Evolutionary conservation across 1,140 invertebrate species (phyloP).

Genomic region (Vanessa atalanta): DNA sequence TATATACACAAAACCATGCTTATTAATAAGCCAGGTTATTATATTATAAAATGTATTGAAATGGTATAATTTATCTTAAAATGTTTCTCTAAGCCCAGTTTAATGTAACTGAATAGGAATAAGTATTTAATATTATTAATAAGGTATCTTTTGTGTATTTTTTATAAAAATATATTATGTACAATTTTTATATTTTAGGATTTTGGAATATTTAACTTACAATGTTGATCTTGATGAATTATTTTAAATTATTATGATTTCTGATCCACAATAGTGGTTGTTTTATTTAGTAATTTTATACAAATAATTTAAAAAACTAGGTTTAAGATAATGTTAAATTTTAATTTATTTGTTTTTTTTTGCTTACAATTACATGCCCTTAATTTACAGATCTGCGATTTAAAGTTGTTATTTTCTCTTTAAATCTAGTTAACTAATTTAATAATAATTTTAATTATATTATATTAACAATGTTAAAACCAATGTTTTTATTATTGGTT

Average conservation of each 20-base stretch:
- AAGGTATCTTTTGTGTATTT: slow-evolving; percentile 12
- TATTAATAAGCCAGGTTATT: neutral
- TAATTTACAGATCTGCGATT: slow-evolving; percentile 9
- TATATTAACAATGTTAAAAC: slow-evolving; percentile 1
- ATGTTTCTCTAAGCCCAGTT: neutral
- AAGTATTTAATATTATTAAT: slow-evolving; percentile 12
- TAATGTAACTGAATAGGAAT: slow-evolving; percentile 1
- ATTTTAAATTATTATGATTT: slow-evolving; percentile 3
- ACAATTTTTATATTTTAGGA: slow-evolving; percentile 11
- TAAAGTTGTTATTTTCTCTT: neutral
- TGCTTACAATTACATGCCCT: neutral
- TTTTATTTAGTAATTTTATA: slow-evolving; percentile 2
- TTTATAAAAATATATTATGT: slow-evolving; percentile 7
- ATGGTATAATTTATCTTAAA: neutral
- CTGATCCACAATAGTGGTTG: neutral
- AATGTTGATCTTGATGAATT: slow-evolving; percentile 11
- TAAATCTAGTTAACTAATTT: neutral
- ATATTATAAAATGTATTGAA: neutral
- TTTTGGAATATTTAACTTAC: slow-evolving; percentile 6
- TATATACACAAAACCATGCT: too few species aligned
- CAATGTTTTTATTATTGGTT: neutral
- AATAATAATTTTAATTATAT: slow-evolving; percentile 1
- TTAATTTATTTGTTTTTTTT: neutral
- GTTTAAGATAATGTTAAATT: slow-evolving; percentile 1
- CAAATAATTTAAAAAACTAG: slow-evolving; percentile 1